Conservation (phyloP, 2,113 vertebrate genomes). For the Percopsis transmontana region DNA sequence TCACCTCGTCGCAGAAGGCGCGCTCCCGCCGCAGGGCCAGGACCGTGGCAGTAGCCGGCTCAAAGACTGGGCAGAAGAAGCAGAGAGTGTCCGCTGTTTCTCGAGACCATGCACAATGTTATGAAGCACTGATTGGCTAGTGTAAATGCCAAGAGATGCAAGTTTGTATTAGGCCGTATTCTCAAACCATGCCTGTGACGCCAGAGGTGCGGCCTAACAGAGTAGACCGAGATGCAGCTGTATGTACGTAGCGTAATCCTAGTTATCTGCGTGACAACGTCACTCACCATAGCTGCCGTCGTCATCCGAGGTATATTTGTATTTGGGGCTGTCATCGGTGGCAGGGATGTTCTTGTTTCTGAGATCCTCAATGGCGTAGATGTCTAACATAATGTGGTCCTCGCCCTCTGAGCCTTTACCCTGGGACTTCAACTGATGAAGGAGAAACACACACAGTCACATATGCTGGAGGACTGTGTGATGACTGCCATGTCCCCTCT, state of each 20-base stretch:
- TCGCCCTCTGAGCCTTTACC: slow-evolving; percentile 89
- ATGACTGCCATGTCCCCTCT: neutral
- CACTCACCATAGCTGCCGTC: slow-evolving; percentile 78
- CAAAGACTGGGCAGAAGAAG: slow-evolving; percentile 78
- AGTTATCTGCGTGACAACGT: neutral
- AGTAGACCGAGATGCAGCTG: too few species aligned
- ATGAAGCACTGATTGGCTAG: neutral
- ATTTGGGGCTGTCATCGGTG: slow-evolving; percentile 90
- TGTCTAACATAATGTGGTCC: slow-evolving; percentile 96
- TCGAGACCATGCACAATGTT: neutral
- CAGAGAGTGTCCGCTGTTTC: neutral
- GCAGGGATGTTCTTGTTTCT: slow-evolving; percentile 79
- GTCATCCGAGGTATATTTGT: slow-evolving; percentile 81
- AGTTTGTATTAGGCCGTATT: too few species aligned
- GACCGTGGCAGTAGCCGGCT: slow-evolving; percentile 81
- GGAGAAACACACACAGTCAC: slow-evolving; percentile 16
- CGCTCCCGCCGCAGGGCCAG: slow-evolving; percentile 90
- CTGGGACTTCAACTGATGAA: slow-evolving; percentile 88
- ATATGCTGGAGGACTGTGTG: neutral
- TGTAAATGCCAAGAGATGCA: neutral
- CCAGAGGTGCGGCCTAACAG: too few species aligned
- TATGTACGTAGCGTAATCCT: too few species aligned
- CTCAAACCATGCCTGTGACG: too few species aligned
- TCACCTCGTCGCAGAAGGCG: slow-evolving; percentile 86
- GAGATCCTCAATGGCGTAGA: slow-evolving; percentile 96